Evolutionary conservation across 2,888 invertebrate species (phyloP), one percentile per base, ranked within the genome.

Genomic region (Clostera curtula): DNA sequence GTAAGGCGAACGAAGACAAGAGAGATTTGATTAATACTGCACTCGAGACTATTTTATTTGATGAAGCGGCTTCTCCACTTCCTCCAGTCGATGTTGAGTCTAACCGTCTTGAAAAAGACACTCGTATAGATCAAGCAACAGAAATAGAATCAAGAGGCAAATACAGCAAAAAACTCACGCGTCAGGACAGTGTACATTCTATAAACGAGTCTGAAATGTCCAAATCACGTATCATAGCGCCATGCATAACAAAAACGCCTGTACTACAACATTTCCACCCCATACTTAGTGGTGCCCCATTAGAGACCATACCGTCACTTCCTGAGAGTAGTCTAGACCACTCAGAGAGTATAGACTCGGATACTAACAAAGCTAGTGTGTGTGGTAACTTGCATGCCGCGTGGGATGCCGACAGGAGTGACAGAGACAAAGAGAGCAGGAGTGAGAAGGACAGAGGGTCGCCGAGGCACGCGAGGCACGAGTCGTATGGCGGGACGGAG

Each of bases 301-400:
- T 82, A 71, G 82, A 75, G 40, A 75, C 77, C 62, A 82, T 80
- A 53, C 80, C 74, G 43, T 83, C 80, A 27, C 43, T 79, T 36
- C 70, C 76, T 12, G 79, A 77, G 43, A 65, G 55, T 48, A 67
- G 69, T 58, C 38, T 72, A 43, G 72, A 74, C 41, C 61, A 50
- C 40, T 39, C 53, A 14, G 66, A 72, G 32, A 70, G 66, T 47
- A 49, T 75, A 65, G 77, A 79, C 40, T 54, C 56, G 47, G 71
- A 60, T 33, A 68, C 72, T 82, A 80, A 80, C 80, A 63, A 52
- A 49, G 68, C 62, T 74, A 80, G 79, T 72, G 80, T 79, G 80
- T 80, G 82, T 80, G 70, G 62, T 83, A 79, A 83, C 82, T 74
- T 72, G 83, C 83, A 83, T 83, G 83, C 83, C 67, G 83, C 68